These are phyloP conservation scores for Andinoacara biseriatus DNA, from an alignment of 2,113 vertebrate genomes.

Conservation along the genomic window DNA sequence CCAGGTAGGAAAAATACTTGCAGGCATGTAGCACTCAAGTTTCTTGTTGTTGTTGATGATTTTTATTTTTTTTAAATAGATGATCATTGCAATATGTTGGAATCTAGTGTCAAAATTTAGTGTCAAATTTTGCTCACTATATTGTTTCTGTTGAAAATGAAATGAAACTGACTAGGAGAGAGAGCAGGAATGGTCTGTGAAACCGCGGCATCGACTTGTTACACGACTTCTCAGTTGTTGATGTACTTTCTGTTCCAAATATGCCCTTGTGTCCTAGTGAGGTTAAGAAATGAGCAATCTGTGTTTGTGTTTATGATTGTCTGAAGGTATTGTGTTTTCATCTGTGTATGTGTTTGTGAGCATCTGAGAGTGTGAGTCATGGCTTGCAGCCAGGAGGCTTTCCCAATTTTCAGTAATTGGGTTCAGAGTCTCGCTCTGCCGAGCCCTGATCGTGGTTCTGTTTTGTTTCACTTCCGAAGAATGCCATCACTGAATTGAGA, in stretches of 20 bases:
- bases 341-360: neutral
- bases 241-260: neutral
- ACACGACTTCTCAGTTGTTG: neutral
- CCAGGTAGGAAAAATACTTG: neutral
- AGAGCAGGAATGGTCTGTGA: accelerated
- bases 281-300: neutral
- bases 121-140: neutral
- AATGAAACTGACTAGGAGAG: neutral
- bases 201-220: accelerated
- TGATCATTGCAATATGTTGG: neutral
- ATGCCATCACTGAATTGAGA: slow-evolving; percentile 35
- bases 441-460: slow-evolving; percentile 55
- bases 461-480: slow-evolving; percentile 52
- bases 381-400: slow-evolving; percentile 30
- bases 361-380: neutral
- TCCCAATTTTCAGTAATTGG: slow-evolving; percentile 56
- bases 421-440: slow-evolving; percentile 57
- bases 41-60: neutral
- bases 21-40: neutral
- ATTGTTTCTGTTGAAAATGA: neutral
- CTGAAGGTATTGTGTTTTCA: neutral
- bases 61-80: neutral
- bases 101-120: neutral
- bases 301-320: neutral
- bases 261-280: neutral